Percentiles rank a stretch among this genome's conserved stretches.
phyloP scores from a whole-genome alignment of 92 coral and sea anemone species.

The Parazoanthus swiftii region DNA sequence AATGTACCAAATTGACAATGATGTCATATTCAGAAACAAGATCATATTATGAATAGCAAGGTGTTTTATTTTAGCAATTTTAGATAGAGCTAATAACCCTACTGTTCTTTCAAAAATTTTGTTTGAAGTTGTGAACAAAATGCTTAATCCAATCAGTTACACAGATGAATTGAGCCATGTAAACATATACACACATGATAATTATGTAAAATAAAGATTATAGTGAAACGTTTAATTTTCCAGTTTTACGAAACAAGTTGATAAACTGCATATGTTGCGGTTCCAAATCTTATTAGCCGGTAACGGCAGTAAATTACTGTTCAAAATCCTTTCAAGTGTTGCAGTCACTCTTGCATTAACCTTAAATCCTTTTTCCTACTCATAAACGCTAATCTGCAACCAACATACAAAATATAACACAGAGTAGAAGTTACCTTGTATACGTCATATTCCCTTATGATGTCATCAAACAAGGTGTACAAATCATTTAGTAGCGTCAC shows the following conservation, averaged over 20 bases:
- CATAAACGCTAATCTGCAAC: too few relatives aligned
- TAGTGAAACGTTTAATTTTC: background rate
- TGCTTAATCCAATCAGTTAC: background rate
- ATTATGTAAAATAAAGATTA: too few relatives aligned
- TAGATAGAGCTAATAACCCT: too few relatives aligned
- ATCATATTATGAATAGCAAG: too few relatives aligned
- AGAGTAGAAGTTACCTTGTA: conserved; percentile 70
- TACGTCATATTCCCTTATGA: conserved; percentile 94
- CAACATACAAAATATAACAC: too few relatives aligned
- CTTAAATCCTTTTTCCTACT: background rate
- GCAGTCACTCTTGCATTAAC: background rate
- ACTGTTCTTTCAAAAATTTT: too few relatives aligned
- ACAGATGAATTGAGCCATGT: background rate
- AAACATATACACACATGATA: too few relatives aligned
- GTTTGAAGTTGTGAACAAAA: too few relatives aligned
- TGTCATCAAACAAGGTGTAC: conserved; percentile 93
- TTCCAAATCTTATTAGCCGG: background rate
- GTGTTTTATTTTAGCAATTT: too few relatives aligned
- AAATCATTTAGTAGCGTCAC: conserved; percentile 91
- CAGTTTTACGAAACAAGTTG: background rate
- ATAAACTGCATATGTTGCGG: background rate
- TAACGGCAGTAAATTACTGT: background rate
- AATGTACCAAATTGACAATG: too few relatives aligned
- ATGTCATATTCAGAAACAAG: too few relatives aligned
- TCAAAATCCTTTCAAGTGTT: background rate